Percentiles rank a stretch among this genome's conserved stretches.
Conservation (phyloP, 2,888 invertebrate species). For the Podabrus alpinus region DNA sequence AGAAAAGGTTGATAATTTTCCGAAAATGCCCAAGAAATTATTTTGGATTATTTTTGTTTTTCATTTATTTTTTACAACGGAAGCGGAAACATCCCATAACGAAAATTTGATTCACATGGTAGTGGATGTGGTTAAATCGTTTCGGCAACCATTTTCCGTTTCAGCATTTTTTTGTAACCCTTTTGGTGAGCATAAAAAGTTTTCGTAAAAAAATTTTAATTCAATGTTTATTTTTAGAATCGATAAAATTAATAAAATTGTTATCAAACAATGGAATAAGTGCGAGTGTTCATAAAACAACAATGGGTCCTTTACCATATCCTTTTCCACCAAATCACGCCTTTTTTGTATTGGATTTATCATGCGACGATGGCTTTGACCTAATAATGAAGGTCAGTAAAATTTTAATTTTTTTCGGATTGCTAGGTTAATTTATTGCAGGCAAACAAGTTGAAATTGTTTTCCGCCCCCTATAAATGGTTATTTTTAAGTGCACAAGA, state of each 20-base stretch:
- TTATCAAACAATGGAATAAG: slow-evolving; percentile 29
- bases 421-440: slow-evolving; percentile 38
- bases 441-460: slow-evolving; percentile 56
- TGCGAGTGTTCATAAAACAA: slow-evolving; percentile 27
- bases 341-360: slow-evolving; percentile 53
- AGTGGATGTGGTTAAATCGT: slow-evolving; percentile 15
- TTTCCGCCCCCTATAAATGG: slow-evolving; percentile 61
- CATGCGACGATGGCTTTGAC: slow-evolving; percentile 47
- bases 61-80: not conserved
- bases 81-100: not conserved
- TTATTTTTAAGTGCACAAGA: slow-evolving; percentile 37
- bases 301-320: slow-evolving; percentile 22
- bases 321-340: slow-evolving; percentile 44
- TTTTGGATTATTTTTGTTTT: not conserved
- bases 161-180: slow-evolving; percentile 37
- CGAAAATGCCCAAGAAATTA: not conserved
- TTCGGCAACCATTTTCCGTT: slow-evolving; percentile 22
- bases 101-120: slow-evolving; percentile 1
- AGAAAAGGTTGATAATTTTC: not conserved
- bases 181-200: slow-evolving; percentile 31
- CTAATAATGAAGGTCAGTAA: slow-evolving; percentile 51
- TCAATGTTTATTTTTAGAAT: slow-evolving; percentile 31
- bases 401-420: not conserved
- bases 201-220: slow-evolving; percentile 5
- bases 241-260: slow-evolving; percentile 29